phyloP scores from a whole-genome alignment of 1,140 invertebrate genomes.

The Tetramorium simillimum region DNA sequence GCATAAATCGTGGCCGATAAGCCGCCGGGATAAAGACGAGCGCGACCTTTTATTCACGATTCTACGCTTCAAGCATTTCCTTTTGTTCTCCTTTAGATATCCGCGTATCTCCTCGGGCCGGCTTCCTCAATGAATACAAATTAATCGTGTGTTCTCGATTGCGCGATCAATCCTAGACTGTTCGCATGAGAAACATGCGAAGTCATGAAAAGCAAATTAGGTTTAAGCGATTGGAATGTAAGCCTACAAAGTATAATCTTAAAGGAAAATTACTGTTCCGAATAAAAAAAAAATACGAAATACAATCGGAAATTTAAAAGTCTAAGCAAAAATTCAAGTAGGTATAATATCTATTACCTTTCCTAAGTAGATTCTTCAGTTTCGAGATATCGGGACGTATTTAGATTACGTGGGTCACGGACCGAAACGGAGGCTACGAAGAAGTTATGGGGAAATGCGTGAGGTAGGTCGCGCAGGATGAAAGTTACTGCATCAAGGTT shows the following conservation, averaged over 20 bases:
- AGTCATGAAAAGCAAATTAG: neutral
- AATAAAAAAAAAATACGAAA: neutral
- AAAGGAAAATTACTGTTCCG: neutral
- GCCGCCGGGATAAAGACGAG: conserved; percentile 51
- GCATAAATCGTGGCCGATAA: conserved; percentile 71
- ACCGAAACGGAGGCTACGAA: conserved; percentile 63
- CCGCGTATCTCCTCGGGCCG: conserved; percentile 16
- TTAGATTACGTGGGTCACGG: conserved; percentile 59
- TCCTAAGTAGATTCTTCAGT: neutral
- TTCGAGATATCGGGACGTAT: conserved; percentile 7
- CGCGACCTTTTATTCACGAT: conserved; percentile 61
- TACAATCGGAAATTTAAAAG: neutral
- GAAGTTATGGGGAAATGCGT: conserved; percentile 63
- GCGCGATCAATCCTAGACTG: neutral
- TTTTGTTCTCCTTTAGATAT: conserved; percentile 15
- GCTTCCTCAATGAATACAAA: conserved; percentile 38
- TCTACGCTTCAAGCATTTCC: neutral
- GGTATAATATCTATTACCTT: neutral
- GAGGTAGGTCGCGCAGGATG: conserved; percentile 76
- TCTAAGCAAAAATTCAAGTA: neutral
- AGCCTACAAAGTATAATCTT: neutral
- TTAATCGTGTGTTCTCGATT: conserved; percentile 22
- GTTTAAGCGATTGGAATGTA: neutral
- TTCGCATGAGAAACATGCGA: neutral
- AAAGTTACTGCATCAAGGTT: conserved; percentile 72